Evolutionary conservation across 2,113 vertebrate genomes (phyloP).

Genomic region (Nesoenas mayeri): DNA sequence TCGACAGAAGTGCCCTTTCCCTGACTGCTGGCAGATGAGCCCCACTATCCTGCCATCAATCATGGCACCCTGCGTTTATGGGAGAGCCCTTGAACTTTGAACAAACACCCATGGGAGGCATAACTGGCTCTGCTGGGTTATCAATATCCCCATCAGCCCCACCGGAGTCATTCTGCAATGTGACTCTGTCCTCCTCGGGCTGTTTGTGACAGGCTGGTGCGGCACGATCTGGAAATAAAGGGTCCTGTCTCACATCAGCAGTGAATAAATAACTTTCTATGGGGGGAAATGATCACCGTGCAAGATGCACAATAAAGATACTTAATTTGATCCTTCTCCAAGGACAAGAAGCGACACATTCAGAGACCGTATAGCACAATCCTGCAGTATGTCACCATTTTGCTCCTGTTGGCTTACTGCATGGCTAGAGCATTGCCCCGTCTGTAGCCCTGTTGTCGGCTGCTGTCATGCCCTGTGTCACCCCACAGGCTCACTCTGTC

Average conservation of each 20-base stretch:
- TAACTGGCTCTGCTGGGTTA: background rate
- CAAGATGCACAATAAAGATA: background rate
- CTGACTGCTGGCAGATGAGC: background rate
- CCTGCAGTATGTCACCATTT: background rate
- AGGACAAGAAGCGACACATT: background rate
- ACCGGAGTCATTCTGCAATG: background rate
- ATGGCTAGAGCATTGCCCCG: background rate
- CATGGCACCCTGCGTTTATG: background rate
- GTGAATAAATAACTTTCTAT: fast-evolving
- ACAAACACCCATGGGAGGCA: background rate
- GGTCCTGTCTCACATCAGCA: background rate
- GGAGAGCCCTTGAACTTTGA: background rate
- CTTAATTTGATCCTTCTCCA: background rate
- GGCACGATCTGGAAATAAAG: background rate
- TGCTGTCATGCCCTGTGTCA: background rate
- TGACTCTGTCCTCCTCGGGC: background rate
- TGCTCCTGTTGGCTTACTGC: background rate
- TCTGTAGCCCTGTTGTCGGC: fast-evolving
- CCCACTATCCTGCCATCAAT: fast-evolving
- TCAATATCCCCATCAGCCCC: background rate
- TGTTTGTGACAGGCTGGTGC: fast-evolving
- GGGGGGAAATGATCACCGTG: background rate
- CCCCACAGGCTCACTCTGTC: fast-evolving
- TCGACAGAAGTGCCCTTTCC: background rate
- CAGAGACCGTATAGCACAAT: background rate